Percentiles rank a stretch among this genome's conserved stretches.
phyloP scores from a whole-genome alignment of 2,797 vertebrate species.

The Propithecus deckenii region DNA sequence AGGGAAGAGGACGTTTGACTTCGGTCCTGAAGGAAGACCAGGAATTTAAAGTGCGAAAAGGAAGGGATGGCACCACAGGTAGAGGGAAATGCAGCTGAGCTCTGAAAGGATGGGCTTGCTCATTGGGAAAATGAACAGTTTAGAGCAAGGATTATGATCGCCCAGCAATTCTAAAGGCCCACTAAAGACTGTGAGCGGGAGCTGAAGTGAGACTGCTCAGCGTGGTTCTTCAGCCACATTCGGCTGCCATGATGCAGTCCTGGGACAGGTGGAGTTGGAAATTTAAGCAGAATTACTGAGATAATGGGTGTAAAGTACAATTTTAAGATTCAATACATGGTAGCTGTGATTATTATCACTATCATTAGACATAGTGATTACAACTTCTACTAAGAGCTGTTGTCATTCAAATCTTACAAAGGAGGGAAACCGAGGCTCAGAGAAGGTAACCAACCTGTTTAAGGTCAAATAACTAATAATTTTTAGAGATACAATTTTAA shows the following conservation, averaged over 20 bases:
- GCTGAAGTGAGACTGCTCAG: too few species aligned
- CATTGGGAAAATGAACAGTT: background rate
- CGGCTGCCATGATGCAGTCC: too few species aligned
- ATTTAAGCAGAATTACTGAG: background rate
- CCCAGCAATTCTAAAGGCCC: background rate
- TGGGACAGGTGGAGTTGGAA: background rate
- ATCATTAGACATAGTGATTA: background rate
- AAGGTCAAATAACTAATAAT: background rate
- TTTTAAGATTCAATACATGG: background rate
- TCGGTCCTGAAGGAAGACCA: background rate
- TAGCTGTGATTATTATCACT: background rate
- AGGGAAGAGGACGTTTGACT: background rate
- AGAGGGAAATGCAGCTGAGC: background rate
- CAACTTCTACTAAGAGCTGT: background rate
- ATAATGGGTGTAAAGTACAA: background rate
- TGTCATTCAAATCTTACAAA: background rate
- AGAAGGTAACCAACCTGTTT: background rate
- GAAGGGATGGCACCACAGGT: background rate
- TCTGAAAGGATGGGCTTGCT: background rate
- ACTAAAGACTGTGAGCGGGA: too few species aligned
- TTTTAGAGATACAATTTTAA: background rate
- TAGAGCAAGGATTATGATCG: background rate
- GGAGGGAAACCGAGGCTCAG: background rate
- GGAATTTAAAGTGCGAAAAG: background rate
- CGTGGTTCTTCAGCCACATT: background rate